phyloP scores from a whole-genome alignment of 2,888 invertebrate species.

The Lasioglossum leucozonium region DNA sequence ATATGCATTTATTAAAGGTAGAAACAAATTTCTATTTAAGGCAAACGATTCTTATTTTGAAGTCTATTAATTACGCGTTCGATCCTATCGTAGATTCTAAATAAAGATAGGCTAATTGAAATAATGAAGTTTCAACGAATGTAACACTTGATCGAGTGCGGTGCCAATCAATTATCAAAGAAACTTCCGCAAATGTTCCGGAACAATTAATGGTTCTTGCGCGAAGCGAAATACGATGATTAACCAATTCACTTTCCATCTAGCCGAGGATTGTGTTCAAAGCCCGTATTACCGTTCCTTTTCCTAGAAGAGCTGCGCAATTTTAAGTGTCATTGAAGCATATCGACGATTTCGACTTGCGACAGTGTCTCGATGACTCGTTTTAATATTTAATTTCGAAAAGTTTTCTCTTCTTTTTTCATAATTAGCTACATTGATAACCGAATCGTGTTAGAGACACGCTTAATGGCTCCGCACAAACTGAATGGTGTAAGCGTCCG shows the following conservation, averaged over 20 bases:
- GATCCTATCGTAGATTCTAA: not conserved
- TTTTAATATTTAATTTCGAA: not conserved
- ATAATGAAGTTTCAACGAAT: not conserved
- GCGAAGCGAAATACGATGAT: conserved; percentile 22
- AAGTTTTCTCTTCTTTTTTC: not conserved
- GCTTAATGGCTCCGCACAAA: conserved; percentile 22
- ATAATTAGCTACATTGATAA: not conserved
- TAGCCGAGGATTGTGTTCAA: not conserved
- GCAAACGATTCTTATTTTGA: not conserved
- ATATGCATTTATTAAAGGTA: not conserved
- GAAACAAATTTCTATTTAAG: not conserved
- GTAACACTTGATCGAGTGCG: conserved; percentile 1
- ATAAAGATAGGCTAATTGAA: not conserved
- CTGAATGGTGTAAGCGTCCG: conserved; percentile 32
- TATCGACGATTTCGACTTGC: conserved; percentile 29
- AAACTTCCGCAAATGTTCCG: conserved; percentile 1
- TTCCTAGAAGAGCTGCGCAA: conserved; percentile 46
- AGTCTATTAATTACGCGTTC: not conserved
- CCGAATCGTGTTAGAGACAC: not conserved
- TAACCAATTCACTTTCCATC: conserved; percentile 27
- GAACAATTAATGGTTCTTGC: conserved; percentile 39
- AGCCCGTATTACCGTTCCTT: not conserved
- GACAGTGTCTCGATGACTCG: conserved; percentile 11
- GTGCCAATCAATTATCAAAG: conserved; percentile 17
- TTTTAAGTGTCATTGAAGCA: conserved; percentile 40